phyloP scores from a whole-genome alignment of 2,113 vertebrate species.

The Felis catus region DNA sequence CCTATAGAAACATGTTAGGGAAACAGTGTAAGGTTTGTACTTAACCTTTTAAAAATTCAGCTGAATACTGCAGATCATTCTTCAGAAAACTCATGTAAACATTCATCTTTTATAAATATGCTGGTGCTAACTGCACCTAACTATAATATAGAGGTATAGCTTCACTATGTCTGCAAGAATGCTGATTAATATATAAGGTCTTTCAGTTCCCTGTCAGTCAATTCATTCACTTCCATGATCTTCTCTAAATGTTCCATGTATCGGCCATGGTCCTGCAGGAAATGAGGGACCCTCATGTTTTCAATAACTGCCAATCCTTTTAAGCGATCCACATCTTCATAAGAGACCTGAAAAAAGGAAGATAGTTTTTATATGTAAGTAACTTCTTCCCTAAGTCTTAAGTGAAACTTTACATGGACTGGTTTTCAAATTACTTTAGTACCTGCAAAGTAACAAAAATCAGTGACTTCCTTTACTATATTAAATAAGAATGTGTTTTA shows the following conservation, averaged over 20 bases:
- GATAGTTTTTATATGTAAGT: not conserved
- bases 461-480: not conserved
- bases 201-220: constrained; percentile 91
- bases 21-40: constrained; percentile 11
- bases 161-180: not conserved
- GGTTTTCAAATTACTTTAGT: not conserved
- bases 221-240: constrained; percentile 94
- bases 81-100: constrained; percentile 24
- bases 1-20: constrained; percentile 30
- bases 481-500: not conserved
- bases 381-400: not conserved
- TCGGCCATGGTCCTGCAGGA: constrained; percentile 89
- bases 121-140: not conserved
- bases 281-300: constrained; percentile 93
- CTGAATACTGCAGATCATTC: constrained; percentile 11
- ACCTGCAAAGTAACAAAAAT: constrained; percentile 2
- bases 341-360: constrained; percentile 89
- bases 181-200: constrained; percentile 81
- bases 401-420: not conserved
- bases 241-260: constrained; percentile 93
- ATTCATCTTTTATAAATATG: not conserved
- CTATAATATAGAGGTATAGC: not conserved
- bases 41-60: not conserved
- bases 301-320: constrained; percentile 89
- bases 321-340: constrained; percentile 93